These are phyloP conservation scores for Otolemur crassicaudatus DNA, from an alignment of 2,797 vertebrate species.

Conservation along the genomic window DNA sequence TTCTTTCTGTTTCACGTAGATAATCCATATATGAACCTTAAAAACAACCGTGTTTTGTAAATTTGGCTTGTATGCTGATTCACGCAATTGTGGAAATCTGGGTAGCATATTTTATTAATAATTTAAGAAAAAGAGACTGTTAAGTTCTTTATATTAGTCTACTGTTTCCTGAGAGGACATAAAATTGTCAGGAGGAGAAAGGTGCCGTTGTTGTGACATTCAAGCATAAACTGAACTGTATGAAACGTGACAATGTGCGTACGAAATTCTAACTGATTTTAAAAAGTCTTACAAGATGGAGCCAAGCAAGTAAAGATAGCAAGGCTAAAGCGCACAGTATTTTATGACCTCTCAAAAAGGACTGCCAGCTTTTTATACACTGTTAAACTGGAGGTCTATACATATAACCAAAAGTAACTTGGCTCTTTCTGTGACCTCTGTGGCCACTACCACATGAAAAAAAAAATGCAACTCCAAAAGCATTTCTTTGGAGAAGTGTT, in stretches of 20 bases:
- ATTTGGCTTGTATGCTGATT: background rate
- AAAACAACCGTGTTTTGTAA: background rate
- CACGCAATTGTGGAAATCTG: background rate
- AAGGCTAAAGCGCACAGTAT: background rate
- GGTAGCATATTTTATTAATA: background rate
- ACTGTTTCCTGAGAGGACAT: background rate
- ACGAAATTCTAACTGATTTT: background rate
- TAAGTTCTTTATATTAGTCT: background rate
- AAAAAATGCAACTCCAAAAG: background rate
- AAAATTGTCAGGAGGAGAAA: background rate
- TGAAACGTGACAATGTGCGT: background rate
- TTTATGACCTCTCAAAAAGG: conserved; percentile 31
- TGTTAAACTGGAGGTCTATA: background rate
- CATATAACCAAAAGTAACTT: background rate
- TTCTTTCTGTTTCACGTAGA: background rate
- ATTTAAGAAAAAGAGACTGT: background rate
- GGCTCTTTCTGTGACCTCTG: background rate
- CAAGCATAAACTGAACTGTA: background rate
- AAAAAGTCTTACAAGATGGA: background rate
- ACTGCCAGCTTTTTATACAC: background rate
- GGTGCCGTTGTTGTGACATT: background rate
- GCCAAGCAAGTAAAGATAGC: background rate
- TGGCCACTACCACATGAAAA: background rate
- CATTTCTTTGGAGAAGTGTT: background rate
- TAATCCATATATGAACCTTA: background rate